Evolutionary conservation across 1,140 invertebrate genomes (phyloP), one percentile per base, ranked within the genome.

Genomic region (Thereuonema tuberculata): DNA sequence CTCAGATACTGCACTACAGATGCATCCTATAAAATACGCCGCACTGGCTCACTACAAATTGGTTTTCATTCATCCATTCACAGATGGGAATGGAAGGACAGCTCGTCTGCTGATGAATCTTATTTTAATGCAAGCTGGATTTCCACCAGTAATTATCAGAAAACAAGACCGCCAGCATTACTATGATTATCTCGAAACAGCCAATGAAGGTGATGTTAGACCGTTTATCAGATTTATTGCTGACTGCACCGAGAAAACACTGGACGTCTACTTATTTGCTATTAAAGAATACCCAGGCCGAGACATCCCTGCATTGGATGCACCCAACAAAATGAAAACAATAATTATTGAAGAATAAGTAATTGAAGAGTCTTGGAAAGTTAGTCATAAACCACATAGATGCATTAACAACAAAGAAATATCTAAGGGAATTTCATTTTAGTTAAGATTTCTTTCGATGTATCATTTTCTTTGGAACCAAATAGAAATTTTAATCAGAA

Each of bases 91-190:
- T 72, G 95, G 94, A 0, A 78, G 95, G 67, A 98, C 94, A 0
- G 92, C 92, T 1, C 76, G 94, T 43, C 77, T 98, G 9, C 75
- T 98, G 0, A 98, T 98, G 93, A 98, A 98, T 72, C 80, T 94
- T 61, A 85, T 98, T 61, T 77, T 98, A n/a, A 95, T 98, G 88
- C 87, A 91, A 73, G 87, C 89, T n/a, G 94, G 93, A 0, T 98
- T 89, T 76, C 94, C 94, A 2, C 93, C 94, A 0, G 90, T 96
- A 2, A 95, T 96, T 54, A 89, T 98, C 57, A 81, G 87, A 56
- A 94, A 96, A 66, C 87, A 94, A 68, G 88, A 97, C 66, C 78
- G 90, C 65, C 70, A 76, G 23, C 64, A 70, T 23, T 82, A 82
- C 67, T 97, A 96, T 70, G 82, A 92, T 64, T 83, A 86, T 67